A percentile compares a stretch with the other conserved stretches of the same genome.
These are phyloP conservation scores for Ectemnius continuus DNA, from an alignment of 2,888 invertebrate genomes.

Conservation along the genomic window DNA sequence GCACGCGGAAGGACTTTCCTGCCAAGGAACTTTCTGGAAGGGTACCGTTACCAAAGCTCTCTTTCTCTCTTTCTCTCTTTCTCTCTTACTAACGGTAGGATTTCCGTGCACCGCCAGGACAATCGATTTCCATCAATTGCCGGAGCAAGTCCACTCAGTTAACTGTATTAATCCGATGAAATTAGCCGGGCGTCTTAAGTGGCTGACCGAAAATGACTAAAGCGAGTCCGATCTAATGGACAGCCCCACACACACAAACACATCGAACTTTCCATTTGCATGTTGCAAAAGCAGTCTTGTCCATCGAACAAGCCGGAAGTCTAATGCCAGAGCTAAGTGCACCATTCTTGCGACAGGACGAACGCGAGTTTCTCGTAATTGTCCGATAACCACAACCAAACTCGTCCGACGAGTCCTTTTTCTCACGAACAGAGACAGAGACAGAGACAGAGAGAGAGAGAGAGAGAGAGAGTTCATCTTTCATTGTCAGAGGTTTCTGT, in stretches of 20 bases:
- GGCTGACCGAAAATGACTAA: slow-evolving; percentile 4
- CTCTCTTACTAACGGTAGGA: background rate
- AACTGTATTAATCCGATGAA: slow-evolving; percentile 8
- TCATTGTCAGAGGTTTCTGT: too few species aligned
- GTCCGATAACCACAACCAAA: background rate
- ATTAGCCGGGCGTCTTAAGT: background rate
- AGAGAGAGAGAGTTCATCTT: too few species aligned
- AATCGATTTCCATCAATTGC: slow-evolving; percentile 29
- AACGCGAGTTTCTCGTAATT: background rate
- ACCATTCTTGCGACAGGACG: slow-evolving; percentile 3
- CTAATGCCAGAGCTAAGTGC: background rate
- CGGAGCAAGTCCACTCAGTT: slow-evolving; percentile 9
- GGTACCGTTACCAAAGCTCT: background rate
- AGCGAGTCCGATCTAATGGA: slow-evolving; percentile 1
- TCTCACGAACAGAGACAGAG: too few species aligned
- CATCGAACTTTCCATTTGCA: slow-evolving; percentile 1
- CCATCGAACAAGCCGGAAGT: background rate
- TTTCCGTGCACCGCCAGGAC: slow-evolving; percentile 23
- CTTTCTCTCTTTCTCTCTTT: too few species aligned
- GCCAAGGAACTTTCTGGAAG: background rate
- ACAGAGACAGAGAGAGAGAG: too few species aligned
- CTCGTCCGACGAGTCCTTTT: background rate
- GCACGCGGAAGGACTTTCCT: too few species aligned
- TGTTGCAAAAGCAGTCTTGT: background rate
- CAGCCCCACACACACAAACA: too few species aligned